Evolutionary conservation across 64 coral and sea anemone species (phyloP), one percentile per base, ranked within the genome.

Genomic region (Montipora cactus): DNA sequence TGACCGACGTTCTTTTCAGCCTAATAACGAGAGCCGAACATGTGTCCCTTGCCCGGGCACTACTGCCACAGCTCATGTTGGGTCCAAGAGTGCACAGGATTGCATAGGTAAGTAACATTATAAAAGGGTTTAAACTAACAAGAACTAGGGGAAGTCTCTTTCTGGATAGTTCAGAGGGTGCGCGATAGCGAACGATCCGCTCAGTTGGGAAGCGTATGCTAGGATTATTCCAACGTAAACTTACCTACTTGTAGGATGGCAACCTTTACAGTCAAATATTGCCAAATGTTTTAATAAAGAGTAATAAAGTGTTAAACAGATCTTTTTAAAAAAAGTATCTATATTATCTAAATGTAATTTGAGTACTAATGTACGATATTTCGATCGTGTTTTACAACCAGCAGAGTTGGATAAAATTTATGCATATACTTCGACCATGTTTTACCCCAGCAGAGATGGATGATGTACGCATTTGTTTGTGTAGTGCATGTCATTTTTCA

Each of bases 21-120:
- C 93, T 1, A 49, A 75, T 18, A 67, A 46, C 20, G 93, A 95
- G 20, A 66, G 48, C 20, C 89, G 64, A 21, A 74, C 62, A 5
- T 95, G 93, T 77, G 67, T 95, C 53, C 73, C 72, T 45, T 95
- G 93, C 19, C 79, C 88, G 76, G 93, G 93, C 84, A 90, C 93
- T 8, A 95, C 68, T 14, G 47, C 76, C 53, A 95, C 93, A 53
- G 9, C 83, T 2, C 73, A 67, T 53, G 20, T 47, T 62, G 93
- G 93, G 55, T 77, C 86, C 28, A 88, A 51, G 12, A 79, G 55
- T 46, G 75, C 61, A 52, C 66, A 47, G 4, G 72, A 90, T 45
- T 95, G 93, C 81, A 83, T 90, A 69, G 93, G 93, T 95, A 55
- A 76, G 70, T 50, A 45, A 18, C 13, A 49, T 53, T 79, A 79